A percentile compares a stretch with the other conserved stretches of the same genome.
phyloP scores from a whole-genome alignment of 2,888 invertebrate species.

The Alloplasta piceator region DNA sequence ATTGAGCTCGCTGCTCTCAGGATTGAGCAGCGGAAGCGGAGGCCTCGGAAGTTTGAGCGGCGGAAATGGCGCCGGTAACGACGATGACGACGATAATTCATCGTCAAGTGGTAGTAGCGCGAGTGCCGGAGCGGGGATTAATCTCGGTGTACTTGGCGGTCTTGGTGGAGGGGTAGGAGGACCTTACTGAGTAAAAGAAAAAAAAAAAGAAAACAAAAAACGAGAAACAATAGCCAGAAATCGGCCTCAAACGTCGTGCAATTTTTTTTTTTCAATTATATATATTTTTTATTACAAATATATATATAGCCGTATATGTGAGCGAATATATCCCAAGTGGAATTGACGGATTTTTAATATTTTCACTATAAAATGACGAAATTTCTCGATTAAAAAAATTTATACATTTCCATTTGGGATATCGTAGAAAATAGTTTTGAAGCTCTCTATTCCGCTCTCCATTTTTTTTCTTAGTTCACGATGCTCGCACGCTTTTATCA shows the following conservation, averaged over 20 bases:
- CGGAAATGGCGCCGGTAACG: conserved; percentile 50
- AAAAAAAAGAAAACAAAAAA: no score
- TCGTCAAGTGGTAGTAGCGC: conserved; percentile 57
- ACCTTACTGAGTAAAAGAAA: conserved; percentile 67
- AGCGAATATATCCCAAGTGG: background rate
- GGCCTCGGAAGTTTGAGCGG: conserved; percentile 62
- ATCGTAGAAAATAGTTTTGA: conserved; percentile 1
- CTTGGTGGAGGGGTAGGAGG: conserved; percentile 73
- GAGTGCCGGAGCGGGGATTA: conserved; percentile 70
- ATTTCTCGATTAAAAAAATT: background rate
- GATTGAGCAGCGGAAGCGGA: conserved; percentile 71
- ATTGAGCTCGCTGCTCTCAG: conserved; percentile 66
- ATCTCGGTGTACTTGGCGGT: conserved; percentile 76
- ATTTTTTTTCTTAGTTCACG: conserved; percentile 31
- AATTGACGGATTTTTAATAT: background rate
- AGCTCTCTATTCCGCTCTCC: conserved; percentile 50
- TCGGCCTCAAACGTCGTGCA: conserved; percentile 12
- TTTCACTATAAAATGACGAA: conserved; percentile 1
- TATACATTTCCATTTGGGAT: conserved; percentile 24
- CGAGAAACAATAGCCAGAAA: conserved; percentile 16
- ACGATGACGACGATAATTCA: conserved; percentile 56
- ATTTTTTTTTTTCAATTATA: conserved; percentile 25
- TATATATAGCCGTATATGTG: conserved; percentile 2
- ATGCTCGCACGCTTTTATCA: conserved; percentile 52
- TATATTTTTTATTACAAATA: background rate